Evolutionary conservation across 2,888 invertebrate genomes (phyloP).

Genomic region (Apamea anceps): DNA sequence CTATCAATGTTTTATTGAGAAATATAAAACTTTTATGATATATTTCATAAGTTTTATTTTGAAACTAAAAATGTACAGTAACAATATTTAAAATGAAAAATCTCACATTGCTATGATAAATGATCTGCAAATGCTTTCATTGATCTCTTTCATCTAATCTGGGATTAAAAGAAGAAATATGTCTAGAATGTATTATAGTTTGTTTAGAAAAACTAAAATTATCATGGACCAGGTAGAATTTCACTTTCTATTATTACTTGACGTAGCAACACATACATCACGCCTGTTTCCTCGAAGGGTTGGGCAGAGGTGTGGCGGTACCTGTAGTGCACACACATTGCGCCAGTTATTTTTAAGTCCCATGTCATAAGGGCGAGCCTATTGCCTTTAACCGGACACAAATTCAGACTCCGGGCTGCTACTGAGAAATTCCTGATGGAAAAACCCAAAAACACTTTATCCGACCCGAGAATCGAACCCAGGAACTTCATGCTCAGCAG

Average conservation of each 20-base stretch:
- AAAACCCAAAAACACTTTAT: not conserved
- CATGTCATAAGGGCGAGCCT: too few relatives aligned
- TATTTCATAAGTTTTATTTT: slow-evolving; percentile 27
- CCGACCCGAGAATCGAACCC: not conserved
- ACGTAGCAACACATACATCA: not conserved
- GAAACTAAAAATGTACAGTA: slow-evolving; percentile 7
- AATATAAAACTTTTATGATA: not conserved
- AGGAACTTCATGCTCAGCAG: not conserved
- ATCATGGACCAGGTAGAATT: not conserved
- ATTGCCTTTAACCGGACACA: not conserved
- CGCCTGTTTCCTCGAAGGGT: not conserved
- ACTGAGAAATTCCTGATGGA: not conserved
- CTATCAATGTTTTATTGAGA: not conserved
- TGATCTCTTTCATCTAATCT: slow-evolving; percentile 48
- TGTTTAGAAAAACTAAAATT: not conserved
- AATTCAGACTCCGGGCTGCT: not conserved
- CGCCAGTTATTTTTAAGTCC: too few relatives aligned
- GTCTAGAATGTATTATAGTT: slow-evolving; percentile 38
- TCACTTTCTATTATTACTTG: not conserved
- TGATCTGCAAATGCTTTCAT: slow-evolving; percentile 44
- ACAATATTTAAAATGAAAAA: slow-evolving; percentile 47
- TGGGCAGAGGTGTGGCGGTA: not conserved
- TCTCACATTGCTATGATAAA: slow-evolving; percentile 33
- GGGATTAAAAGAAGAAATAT: slow-evolving; percentile 42
- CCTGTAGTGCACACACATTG: too few relatives aligned